Conservation (phyloP, 2,888 invertebrate genomes). For the Rhopalosiphum nymphaeae region DNA sequence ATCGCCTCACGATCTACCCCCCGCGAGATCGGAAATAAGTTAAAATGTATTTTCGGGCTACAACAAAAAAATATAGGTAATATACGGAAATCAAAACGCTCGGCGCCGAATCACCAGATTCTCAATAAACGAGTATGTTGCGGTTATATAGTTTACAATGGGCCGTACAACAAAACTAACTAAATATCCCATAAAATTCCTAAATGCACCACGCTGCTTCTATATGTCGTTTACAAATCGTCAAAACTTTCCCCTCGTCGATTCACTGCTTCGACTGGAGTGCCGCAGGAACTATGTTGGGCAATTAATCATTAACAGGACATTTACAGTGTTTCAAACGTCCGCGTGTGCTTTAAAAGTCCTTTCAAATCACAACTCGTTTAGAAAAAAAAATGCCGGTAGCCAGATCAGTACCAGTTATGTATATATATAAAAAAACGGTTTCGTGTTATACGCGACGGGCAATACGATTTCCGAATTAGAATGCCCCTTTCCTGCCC, state of each 20-base stretch:
- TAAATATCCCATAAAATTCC: not conserved
- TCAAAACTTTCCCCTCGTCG: not conserved
- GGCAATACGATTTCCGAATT: conserved; percentile 30
- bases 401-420: not conserved
- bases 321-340: not conserved
- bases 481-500: not conserved
- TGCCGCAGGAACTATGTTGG: not conserved
- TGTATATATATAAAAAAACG: not conserved
- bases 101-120: not conserved
- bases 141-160: not conserved
- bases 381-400: not conserved
- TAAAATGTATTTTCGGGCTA: not conserved
- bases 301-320: not conserved
- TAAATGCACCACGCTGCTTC: not conserved
- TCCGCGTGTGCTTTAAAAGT: not conserved
- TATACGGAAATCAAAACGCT: not conserved
- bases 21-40: not conserved
- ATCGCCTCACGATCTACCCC: not conserved
- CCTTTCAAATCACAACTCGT: not conserved
- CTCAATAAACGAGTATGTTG: not conserved
- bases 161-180: not conserved
- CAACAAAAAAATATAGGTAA: not conserved
- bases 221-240: not conserved
- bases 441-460: not conserved
- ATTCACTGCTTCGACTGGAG: not conserved